Evolutionary conservation across 2,888 invertebrate species (phyloP).

Genomic region (Hydraecia micacea): DNA sequence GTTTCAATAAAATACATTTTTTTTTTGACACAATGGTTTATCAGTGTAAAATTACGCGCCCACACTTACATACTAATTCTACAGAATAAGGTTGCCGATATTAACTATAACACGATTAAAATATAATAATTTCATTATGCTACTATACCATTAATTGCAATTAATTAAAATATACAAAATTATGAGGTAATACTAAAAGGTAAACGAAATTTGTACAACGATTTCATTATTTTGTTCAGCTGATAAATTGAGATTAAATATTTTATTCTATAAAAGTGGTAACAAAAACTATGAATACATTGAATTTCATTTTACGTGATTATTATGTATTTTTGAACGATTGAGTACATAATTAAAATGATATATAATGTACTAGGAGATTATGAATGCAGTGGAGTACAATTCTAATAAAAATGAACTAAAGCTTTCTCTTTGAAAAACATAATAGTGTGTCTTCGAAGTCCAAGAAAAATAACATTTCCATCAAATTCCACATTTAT

Average conservation of each 20-base stretch:
- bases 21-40: background rate
- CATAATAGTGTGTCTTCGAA: slow-evolving; percentile 1
- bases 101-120: slow-evolving; percentile 56
- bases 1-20: slow-evolving; percentile 1
- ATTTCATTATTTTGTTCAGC: slow-evolving; percentile 71
- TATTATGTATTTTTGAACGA: slow-evolving; percentile 30
- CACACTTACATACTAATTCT: slow-evolving; percentile 15
- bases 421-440: slow-evolving; percentile 18
- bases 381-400: slow-evolving; percentile 28
- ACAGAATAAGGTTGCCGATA: slow-evolving; percentile 65
- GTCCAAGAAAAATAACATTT: slow-evolving; percentile 3
- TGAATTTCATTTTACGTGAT: slow-evolving; percentile 35
- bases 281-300: slow-evolving; percentile 53
- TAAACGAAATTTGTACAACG: slow-evolving; percentile 80
- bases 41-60: background rate
- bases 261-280: slow-evolving; percentile 58
- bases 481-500: slow-evolving; percentile 23
- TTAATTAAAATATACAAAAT: slow-evolving; percentile 68
- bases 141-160: slow-evolving; percentile 61
- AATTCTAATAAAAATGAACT: slow-evolving; percentile 15
- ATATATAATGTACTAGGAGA: slow-evolving; percentile 24
- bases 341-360: slow-evolving; percentile 14
- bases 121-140: slow-evolving; percentile 61
- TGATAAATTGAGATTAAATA: slow-evolving; percentile 56
- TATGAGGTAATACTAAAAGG: slow-evolving; percentile 76